A percentile compares a stretch with the other conserved stretches of the same genome.
These are phyloP conservation scores for Salvelinus alpinus DNA, from an alignment of 2,113 vertebrate species.

Conservation along the genomic window DNA sequence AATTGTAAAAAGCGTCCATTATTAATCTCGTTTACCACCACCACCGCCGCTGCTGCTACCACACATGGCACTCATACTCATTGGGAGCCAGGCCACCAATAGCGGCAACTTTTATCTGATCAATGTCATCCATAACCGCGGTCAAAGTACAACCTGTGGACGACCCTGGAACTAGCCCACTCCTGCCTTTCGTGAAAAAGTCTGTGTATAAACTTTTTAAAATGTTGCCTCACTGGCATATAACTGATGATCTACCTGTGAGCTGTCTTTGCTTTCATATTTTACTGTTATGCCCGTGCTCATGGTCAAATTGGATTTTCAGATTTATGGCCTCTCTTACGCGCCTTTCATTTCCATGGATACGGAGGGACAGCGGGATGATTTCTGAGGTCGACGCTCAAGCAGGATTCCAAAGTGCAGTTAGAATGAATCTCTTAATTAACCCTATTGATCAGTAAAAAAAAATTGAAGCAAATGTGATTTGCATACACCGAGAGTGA, in stretches of 20 bases:
- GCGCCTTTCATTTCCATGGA: conserved; percentile 68
- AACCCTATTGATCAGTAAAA: conserved; percentile 78
- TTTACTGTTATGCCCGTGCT: conserved; percentile 64
- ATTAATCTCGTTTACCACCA: conserved; percentile 67
- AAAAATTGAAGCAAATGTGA: conserved; percentile 75
- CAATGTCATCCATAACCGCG: neutral
- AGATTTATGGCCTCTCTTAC: conserved; percentile 68
- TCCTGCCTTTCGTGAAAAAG: neutral
- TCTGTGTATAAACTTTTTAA: conserved; percentile 24
- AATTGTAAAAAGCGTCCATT: conserved; percentile 76
- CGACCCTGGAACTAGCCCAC: neutral
- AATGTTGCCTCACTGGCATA: conserved; percentile 27
- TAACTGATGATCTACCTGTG: conserved; percentile 57
- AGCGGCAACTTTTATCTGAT: neutral
- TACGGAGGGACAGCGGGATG: conserved; percentile 55
- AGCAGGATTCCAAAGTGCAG: conserved; percentile 69
- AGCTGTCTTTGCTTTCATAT: conserved; percentile 57
- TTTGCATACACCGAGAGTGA: conserved; percentile 77
- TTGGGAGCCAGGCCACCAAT: neutral
- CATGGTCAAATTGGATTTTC: conserved; percentile 75
- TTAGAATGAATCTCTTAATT: conserved; percentile 80
- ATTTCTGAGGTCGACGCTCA: conserved; percentile 68
- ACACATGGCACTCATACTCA: neutral
- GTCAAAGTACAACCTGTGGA: neutral
- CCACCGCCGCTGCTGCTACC: conserved; percentile 29